Conservation (phyloP, 2,113 vertebrate genomes). For the Ahaetulla prasina region DNA sequence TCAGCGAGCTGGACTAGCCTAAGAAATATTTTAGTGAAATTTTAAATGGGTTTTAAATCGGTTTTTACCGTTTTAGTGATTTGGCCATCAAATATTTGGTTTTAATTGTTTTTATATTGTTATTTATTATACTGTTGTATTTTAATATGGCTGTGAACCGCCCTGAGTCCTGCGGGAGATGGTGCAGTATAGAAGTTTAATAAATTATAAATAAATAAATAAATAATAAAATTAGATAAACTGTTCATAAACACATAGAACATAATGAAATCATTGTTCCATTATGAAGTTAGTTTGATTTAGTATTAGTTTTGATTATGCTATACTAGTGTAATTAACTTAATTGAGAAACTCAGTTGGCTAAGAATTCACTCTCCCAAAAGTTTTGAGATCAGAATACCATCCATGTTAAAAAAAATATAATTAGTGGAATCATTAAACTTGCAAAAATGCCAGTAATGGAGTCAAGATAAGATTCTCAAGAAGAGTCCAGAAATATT, state of each 20-base stretch:
- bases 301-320: background rate
- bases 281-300: background rate
- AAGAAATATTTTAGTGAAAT: too few species aligned
- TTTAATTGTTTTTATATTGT: too few species aligned
- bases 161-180: too few species aligned
- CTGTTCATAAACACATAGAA: background rate
- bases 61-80: too few species aligned
- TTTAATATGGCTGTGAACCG: too few species aligned
- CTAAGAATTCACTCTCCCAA: background rate
- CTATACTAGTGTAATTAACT: background rate
- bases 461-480: background rate
- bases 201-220: too few species aligned
- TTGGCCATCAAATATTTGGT: too few species aligned
- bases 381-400: background rate
- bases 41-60: too few species aligned
- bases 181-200: too few species aligned
- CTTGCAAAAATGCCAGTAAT: background rate
- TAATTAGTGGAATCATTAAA: background rate
- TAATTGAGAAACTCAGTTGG: background rate
- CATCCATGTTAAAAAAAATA: background rate
- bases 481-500: background rate
- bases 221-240: background rate
- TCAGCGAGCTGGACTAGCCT: too few species aligned
- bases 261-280: background rate
- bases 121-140: too few species aligned